These are phyloP conservation scores for Camelus bactrianus DNA, from an alignment of 2,113 vertebrate genomes.

Conservation along the genomic window DNA sequence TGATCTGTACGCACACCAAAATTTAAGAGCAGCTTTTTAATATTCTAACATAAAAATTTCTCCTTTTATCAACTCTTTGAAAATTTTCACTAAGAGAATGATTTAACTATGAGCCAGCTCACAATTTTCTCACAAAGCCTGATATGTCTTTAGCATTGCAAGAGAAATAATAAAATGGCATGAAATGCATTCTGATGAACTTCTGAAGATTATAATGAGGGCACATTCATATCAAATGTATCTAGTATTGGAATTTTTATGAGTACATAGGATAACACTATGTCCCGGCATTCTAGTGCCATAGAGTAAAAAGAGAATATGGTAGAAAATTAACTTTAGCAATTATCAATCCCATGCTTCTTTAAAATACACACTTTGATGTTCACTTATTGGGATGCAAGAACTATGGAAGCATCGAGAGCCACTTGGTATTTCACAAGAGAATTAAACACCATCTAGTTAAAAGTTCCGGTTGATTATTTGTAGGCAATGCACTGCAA, in stretches of 20 bases:
- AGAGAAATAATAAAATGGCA: conserved; percentile 52
- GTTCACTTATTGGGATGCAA: conserved; percentile 69
- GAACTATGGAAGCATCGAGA: conserved; percentile 49
- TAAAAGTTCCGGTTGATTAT: conserved; percentile 78
- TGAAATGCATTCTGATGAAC: conserved; percentile 68
- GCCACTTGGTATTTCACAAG: conserved; percentile 69
- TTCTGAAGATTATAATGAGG: conserved; percentile 57
- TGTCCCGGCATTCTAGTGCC: conserved; percentile 50
- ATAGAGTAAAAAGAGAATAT: conserved; percentile 29
- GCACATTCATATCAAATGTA: neutral
- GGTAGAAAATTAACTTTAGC: conserved; percentile 68
- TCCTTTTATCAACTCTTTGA: neutral
- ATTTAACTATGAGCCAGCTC: conserved; percentile 57
- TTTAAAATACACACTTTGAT: conserved; percentile 36
- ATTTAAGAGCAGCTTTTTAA: conserved; percentile 29
- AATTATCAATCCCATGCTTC: conserved; percentile 39
- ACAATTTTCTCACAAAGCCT: neutral
- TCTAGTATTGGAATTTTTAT: conserved; percentile 63
- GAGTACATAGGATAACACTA: neutral
- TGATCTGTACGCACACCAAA: neutral
- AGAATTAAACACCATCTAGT: conserved; percentile 70
- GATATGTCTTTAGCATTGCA: conserved; percentile 21
- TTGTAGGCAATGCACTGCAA: conserved; percentile 57
- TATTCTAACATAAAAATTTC: conserved; percentile 12
- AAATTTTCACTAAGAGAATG: conserved; percentile 47